Evolutionary conservation across 2,113 vertebrate species (phyloP).

Genomic region (Struthio camelus): DNA sequence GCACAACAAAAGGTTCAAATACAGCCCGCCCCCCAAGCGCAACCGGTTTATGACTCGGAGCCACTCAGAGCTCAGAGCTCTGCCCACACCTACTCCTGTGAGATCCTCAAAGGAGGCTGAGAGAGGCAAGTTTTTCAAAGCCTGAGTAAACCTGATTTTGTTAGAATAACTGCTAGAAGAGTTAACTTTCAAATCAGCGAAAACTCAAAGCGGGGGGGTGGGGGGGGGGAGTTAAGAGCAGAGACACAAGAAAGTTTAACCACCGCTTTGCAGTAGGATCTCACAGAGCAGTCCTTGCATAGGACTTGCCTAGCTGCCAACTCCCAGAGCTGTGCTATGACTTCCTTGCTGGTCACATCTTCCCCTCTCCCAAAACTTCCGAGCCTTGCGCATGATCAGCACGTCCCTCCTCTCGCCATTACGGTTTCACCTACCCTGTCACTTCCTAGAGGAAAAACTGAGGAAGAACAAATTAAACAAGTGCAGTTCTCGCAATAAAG

Average conservation of each 20-base stretch:
- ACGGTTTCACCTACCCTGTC: background rate
- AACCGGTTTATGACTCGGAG: background rate
- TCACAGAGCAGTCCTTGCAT: background rate
- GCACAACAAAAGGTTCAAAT: too few relatives aligned
- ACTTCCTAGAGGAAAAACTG: background rate
- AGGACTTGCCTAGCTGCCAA: background rate
- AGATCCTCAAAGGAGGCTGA: background rate
- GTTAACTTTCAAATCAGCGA: background rate
- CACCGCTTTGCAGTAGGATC: background rate
- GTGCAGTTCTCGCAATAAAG: background rate
- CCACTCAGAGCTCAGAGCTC: background rate
- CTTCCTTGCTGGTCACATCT: background rate
- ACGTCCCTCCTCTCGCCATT: background rate
- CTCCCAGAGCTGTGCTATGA: background rate
- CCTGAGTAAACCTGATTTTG: background rate
- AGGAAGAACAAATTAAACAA: background rate
- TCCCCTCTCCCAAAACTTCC: background rate
- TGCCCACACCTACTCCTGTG: background rate
- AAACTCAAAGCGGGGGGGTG: too few relatives aligned
- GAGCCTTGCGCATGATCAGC: background rate
- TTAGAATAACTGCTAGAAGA: background rate
- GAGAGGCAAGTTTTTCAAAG: background rate
- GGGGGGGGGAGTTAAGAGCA: too few relatives aligned
- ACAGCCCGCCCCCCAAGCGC: background rate
- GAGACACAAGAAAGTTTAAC: background rate